Percentiles rank a stretch among this genome's conserved stretches.
phyloP scores from a whole-genome alignment of 2,797 vertebrate genomes.

The Gallinago solitaria region DNA sequence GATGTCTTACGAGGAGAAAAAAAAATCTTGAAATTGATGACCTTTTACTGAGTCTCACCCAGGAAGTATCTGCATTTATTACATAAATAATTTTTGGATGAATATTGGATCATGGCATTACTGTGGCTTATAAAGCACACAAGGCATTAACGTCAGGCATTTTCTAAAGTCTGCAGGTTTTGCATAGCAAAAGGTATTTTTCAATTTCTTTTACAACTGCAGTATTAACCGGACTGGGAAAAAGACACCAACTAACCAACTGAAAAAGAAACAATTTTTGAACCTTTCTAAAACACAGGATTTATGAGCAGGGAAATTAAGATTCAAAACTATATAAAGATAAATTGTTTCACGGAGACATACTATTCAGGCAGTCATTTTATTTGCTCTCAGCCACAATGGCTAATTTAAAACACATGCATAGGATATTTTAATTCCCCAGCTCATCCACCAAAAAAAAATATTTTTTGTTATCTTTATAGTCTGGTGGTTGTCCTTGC shows the following conservation, averaged over 20 bases:
- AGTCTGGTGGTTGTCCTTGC: background rate
- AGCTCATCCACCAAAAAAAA: background rate
- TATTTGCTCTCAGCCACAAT: background rate
- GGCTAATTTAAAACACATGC: background rate
- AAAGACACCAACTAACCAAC: background rate
- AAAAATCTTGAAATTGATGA: background rate
- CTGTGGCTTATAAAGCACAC: background rate
- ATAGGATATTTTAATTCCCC: background rate
- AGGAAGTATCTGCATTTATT: background rate
- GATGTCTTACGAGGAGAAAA: background rate
- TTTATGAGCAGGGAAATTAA: background rate
- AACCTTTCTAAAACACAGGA: background rate
- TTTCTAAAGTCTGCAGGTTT: background rate
- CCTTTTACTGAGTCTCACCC: background rate
- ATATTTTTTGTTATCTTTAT: background rate
- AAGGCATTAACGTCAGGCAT: background rate
- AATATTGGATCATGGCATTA: background rate
- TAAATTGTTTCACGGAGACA: background rate
- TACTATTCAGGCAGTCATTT: background rate
- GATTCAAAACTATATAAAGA: background rate
- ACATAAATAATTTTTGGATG: background rate
- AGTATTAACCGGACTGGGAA: background rate
- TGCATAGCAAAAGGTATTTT: background rate
- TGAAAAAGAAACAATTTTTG: background rate
- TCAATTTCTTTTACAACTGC: background rate